These are phyloP conservation scores for Drosophila infuscata DNA, from an alignment of 2,888 invertebrate genomes.

Conservation along the genomic window DNA sequence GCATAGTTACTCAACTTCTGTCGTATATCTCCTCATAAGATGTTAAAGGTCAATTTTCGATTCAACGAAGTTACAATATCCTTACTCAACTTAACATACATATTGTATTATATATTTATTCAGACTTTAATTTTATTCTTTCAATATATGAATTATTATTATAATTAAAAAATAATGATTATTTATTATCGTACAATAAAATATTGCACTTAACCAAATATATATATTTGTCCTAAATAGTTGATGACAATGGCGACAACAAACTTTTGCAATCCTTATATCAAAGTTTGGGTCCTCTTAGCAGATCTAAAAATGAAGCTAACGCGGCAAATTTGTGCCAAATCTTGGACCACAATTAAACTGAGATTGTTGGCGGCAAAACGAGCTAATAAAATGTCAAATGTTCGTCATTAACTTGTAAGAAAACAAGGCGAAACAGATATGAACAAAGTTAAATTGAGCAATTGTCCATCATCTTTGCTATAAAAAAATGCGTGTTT, in stretches of 20 bases:
- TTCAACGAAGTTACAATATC: not conserved
- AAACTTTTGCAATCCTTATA: not conserved
- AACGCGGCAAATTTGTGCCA: slow-evolving; percentile 26
- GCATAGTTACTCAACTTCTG: not conserved
- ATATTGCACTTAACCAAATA: not conserved
- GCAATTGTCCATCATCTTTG: slow-evolving; percentile 72
- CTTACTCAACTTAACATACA: not conserved
- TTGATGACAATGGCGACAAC: not conserved
- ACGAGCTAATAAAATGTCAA: slow-evolving; percentile 51
- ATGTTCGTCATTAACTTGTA: slow-evolving; percentile 53
- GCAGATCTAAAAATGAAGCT: slow-evolving; percentile 13
- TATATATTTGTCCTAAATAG: not conserved
- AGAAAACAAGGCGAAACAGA: slow-evolving; percentile 63
- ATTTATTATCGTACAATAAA: too few species aligned
- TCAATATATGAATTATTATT: not conserved
- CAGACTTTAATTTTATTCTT: not conserved
- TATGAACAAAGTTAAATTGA: slow-evolving; percentile 76
- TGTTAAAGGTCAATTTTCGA: not conserved
- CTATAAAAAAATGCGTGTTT: slow-evolving; percentile 58
- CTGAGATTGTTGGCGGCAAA: slow-evolving; percentile 32
- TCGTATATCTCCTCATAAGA: not conserved
- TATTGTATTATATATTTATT: not conserved
- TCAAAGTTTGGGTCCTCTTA: not conserved
- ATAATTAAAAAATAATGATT: too few species aligned
- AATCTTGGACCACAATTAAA: slow-evolving; percentile 63